Conservation (phyloP, 1,140 invertebrate genomes). For the Aphelinus atriplicis region DNA sequence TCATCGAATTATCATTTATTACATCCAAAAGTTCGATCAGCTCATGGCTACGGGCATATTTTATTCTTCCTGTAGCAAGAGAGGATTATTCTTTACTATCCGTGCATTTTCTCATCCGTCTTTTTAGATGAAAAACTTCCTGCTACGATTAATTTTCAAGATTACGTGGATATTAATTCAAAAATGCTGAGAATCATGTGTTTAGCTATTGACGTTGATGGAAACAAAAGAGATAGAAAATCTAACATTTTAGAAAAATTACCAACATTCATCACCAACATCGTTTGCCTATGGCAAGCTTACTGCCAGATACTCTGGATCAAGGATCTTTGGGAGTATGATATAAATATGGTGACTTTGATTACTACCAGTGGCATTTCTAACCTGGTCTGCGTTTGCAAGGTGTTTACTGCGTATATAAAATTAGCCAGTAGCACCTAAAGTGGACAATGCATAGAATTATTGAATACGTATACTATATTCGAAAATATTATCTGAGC, state of each 20-base stretch:
- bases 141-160: background rate
- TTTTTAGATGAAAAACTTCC: too few species aligned
- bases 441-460: too few species aligned
- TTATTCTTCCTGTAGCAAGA: too few species aligned
- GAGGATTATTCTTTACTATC: too few species aligned
- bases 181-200: slow-evolving; percentile 3
- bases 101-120: too few species aligned
- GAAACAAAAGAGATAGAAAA: background rate
- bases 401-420: background rate
- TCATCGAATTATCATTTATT: too few species aligned
- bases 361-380: background rate
- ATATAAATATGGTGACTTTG: background rate
- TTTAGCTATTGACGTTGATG: background rate
- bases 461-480: too few species aligned
- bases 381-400: slow-evolving; percentile 1
- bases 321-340: background rate
- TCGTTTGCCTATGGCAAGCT: background rate
- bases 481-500: too few species aligned
- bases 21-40: too few species aligned
- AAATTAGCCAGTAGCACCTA: too few species aligned
- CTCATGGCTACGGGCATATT: too few species aligned
- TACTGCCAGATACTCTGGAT: background rate
- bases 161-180: background rate
- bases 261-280: background rate
- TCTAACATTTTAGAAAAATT: background rate